These are phyloP conservation scores for Phoeniculus purpureus DNA, from an alignment of 2,797 vertebrate genomes.

Conservation along the genomic window DNA sequence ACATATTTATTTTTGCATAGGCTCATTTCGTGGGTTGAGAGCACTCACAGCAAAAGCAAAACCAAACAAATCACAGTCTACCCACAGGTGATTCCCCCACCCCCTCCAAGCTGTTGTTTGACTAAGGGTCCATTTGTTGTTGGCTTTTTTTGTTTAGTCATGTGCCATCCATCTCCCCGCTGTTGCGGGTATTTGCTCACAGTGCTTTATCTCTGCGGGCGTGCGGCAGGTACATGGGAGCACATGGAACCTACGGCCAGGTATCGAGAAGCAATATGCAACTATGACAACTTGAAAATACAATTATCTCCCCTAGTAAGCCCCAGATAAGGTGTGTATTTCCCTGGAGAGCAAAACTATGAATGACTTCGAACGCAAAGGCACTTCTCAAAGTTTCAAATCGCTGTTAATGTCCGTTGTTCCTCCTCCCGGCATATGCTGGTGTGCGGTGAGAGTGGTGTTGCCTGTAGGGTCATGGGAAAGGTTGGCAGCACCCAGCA, in stretches of 20 bases:
- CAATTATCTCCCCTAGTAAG: background rate
- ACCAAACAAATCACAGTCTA: background rate
- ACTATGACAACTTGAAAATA: background rate
- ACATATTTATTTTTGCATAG: background rate
- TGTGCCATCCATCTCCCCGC: background rate
- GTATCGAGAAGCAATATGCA: background rate
- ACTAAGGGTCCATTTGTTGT: background rate
- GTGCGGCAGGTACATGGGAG: background rate
- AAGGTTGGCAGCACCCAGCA: background rate
- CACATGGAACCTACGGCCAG: background rate
- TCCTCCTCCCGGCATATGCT: fast-evolving
- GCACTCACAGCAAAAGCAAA: background rate
- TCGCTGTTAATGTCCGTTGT: fast-evolving
- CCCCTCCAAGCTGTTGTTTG: background rate
- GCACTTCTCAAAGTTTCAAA: fast-evolving
- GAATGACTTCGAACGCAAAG: background rate
- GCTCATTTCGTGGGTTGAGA: background rate
- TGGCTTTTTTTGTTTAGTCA: background rate
- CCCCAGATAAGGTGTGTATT: background rate
- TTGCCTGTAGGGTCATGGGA: background rate
- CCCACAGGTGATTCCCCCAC: background rate
- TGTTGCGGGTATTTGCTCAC: background rate
- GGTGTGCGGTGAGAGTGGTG: fast-evolving
- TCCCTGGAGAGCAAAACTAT: background rate
- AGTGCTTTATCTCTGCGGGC: background rate